Evolutionary conservation across 2,888 invertebrate species (phyloP), one percentile per base, ranked within the genome.

Genomic region (Omphaloscelis lunosa): DNA sequence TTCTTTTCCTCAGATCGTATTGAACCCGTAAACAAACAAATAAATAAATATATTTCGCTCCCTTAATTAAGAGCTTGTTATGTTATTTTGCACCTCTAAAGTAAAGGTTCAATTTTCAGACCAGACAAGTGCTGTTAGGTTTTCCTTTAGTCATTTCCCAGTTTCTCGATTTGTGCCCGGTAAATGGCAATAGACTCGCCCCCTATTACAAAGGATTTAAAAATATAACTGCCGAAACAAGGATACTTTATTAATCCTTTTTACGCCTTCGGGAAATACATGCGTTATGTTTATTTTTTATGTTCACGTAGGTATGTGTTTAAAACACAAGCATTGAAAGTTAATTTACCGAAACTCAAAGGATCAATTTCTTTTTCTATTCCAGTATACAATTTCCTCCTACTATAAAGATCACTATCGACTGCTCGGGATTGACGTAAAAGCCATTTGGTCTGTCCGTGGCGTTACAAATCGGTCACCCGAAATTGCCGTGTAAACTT

Each of bases 401-500:
- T 58, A 63, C 81, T 85, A 77, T 85, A 79, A 80, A 85, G 83
- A 83, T 85, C 74, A 72, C 80, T 79, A 86, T 80, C 85, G 75
- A 62, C 72, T 83, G 77, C 65, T 77, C 78, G 59, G 63, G 73
- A 83, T 77, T 78, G 81, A 85, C 74, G 70, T 72, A 70, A 84
- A 79, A 76, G 75, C 73, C 76, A 80, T 83, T 76, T 53, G 66
- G 56, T 79, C 61, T 51, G 71, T 73, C 80, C 62, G 68, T 73
- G 41, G 75, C 51, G 79, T 79, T 70, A 79, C 82, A 72, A 70
- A 84, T 79, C 59, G 72, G 45, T 76, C 63, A 70, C 68, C 59
- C 72, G 72, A 85, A 73, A 85, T 85, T 82, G 79, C 58, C 75
- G 39, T 56, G 65, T 70, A 69, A 78, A 78, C 71, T 74, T 71